Conservation (phyloP, 1,140 invertebrate genomes). For the Oncopeltus fasciatus region DNA sequence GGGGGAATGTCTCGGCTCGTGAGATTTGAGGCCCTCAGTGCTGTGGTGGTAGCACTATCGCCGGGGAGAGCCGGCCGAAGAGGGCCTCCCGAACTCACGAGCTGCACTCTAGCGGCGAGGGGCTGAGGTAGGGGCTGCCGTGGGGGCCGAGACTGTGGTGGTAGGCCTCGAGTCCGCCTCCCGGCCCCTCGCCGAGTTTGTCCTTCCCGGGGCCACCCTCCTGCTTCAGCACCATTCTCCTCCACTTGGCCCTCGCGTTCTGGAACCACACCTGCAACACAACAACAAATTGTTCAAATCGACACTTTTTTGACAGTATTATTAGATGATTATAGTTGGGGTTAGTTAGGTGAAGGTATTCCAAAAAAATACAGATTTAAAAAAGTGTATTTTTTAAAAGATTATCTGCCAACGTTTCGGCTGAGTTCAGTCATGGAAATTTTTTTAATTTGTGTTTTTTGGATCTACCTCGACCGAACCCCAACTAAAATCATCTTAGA, state of each 20-base stretch:
- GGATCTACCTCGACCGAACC: no score
- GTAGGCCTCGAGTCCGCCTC: conserved; percentile 23
- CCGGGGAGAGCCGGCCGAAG: neutral
- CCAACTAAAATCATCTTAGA: no score
- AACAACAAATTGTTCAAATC: no score
- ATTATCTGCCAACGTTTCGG: no score
- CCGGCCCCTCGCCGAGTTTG: conserved; percentile 16
- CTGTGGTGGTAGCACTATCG: neutral
- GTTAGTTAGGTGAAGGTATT: no score
- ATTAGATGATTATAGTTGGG: no score
- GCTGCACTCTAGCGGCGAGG: conserved; percentile 24
- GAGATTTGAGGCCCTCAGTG: neutral
- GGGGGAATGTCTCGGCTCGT: no score
- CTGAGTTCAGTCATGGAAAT: no score
- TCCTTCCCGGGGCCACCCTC: conserved; percentile 44
- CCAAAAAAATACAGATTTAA: no score
- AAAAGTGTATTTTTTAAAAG: no score
- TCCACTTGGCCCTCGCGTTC: conserved; percentile 93
- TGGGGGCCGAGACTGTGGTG: conserved; percentile 21
- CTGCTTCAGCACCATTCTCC: conserved; percentile 78
- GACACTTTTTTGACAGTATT: no score
- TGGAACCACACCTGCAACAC: conserved; percentile 93
- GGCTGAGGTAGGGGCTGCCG: conserved; percentile 23
- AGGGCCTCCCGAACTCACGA: conserved; percentile 15
- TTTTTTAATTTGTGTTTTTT: no score